These are phyloP conservation scores for Bombycilla garrulus DNA, from an alignment of 2,113 vertebrate species.

Conservation along the genomic window DNA sequence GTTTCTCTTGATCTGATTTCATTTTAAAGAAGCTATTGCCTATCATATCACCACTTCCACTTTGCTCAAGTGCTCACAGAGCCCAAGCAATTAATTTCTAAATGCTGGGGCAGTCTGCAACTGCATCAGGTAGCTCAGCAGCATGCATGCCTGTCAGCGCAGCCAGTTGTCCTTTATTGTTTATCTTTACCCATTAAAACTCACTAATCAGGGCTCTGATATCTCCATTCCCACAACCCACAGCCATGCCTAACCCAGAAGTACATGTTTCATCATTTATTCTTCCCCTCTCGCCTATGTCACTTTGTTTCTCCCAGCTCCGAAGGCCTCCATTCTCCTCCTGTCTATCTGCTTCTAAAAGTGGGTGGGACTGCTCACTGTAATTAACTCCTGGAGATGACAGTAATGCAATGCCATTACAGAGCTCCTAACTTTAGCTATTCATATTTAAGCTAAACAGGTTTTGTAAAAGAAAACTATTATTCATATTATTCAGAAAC, in stretches of 20 bases:
- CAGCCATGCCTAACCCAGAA: neutral
- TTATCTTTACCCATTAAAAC: neutral
- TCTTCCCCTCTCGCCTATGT: neutral
- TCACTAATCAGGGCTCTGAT: neutral
- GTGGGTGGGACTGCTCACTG: conserved; percentile 34
- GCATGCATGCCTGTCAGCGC: accelerated
- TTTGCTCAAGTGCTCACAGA: neutral
- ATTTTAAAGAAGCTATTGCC: neutral
- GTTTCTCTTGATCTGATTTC: neutral
- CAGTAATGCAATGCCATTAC: conserved; percentile 60
- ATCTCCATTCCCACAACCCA: neutral
- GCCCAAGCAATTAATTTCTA: neutral
- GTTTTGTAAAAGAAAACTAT: conserved; percentile 51
- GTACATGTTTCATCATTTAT: neutral
- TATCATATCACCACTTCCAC: neutral
- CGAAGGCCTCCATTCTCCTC: conserved; percentile 3
- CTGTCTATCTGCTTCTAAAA: conserved; percentile 40
- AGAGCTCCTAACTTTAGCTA: conserved; percentile 44
- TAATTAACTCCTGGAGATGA: conserved; percentile 52
- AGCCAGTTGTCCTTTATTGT: neutral
- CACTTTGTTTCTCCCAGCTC: neutral
- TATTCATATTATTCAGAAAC: conserved; percentile 24
- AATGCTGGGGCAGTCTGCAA: neutral
- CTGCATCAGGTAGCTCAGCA: neutral
- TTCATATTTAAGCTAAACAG: conserved; percentile 36